Conservation (phyloP, 2,113 vertebrate species). For the Zingel zingel region DNA sequence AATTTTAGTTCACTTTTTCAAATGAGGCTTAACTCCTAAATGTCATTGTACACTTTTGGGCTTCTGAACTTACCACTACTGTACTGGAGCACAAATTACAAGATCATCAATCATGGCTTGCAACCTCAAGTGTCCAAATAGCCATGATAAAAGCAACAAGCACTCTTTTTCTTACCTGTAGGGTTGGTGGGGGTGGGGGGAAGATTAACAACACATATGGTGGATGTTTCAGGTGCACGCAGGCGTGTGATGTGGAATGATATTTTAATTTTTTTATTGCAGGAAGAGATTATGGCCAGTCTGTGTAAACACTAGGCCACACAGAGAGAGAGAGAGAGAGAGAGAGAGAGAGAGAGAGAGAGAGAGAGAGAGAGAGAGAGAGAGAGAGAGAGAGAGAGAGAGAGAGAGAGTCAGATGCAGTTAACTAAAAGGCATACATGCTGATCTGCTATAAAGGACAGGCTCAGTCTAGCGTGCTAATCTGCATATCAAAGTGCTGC, state of each 20-base stretch:
- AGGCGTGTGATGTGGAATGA: constrained; percentile 38
- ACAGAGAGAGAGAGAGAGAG: constrained; percentile 25
- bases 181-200: background rate
- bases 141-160: constrained; percentile 28
- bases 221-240: constrained; percentile 48
- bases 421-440: background rate
- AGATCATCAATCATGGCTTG: constrained; percentile 62
- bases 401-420: too few species aligned
- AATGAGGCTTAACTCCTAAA: constrained; percentile 27
- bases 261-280: constrained; percentile 61
- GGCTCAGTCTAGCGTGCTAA: background rate
- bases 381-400: too few species aligned
- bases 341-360: too few species aligned
- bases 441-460: constrained; percentile 7
- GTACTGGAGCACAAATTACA: constrained; percentile 57
- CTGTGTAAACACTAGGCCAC: constrained; percentile 45
- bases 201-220: constrained; percentile 5
- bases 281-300: constrained; percentile 35
- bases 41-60: constrained; percentile 20
- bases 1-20: constrained; percentile 53
- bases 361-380: background rate
- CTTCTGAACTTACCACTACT: constrained; percentile 54
- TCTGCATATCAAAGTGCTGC: constrained; percentile 18
- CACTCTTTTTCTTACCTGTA: constrained; percentile 23
- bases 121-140: constrained; percentile 69